Evolutionary conservation across 2,113 vertebrate genomes (phyloP).

Genomic region (Fregata magnificens): DNA sequence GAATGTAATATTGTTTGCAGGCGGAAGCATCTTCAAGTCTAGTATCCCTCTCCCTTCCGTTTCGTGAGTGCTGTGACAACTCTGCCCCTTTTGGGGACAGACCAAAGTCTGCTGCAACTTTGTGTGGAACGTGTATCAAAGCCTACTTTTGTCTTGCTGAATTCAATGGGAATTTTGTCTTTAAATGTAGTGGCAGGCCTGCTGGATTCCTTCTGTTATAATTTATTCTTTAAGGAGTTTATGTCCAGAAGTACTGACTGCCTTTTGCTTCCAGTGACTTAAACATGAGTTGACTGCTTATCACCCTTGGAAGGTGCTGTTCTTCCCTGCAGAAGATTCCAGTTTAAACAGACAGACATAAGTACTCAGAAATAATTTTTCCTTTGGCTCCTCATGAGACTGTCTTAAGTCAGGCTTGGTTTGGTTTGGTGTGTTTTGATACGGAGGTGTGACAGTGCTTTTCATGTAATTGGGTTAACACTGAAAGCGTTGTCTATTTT

Average conservation of each 20-base stretch:
- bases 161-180: constrained; percentile 59
- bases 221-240: constrained; percentile 38
- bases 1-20: not conserved
- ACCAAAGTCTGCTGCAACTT: constrained; percentile 21
- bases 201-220: constrained; percentile 7
- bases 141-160: constrained; percentile 38
- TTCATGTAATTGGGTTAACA: not conserved
- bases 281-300: constrained; percentile 23
- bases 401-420: not conserved
- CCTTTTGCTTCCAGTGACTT: not conserved
- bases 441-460: not conserved
- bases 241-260: not conserved
- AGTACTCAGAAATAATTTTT: not conserved
- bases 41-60: not conserved
- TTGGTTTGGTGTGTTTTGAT: not conserved
- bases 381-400: not conserved
- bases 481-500: not conserved
- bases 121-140: not conserved
- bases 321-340: not conserved
- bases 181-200: not conserved
- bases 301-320: not conserved
- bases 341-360: not conserved
- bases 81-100: constrained; percentile 19
- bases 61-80: not conserved
- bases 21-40: not conserved